Base-by-base conservation (phyloP, 1,140 invertebrate genomes). In the Musca domestica region DNA sequence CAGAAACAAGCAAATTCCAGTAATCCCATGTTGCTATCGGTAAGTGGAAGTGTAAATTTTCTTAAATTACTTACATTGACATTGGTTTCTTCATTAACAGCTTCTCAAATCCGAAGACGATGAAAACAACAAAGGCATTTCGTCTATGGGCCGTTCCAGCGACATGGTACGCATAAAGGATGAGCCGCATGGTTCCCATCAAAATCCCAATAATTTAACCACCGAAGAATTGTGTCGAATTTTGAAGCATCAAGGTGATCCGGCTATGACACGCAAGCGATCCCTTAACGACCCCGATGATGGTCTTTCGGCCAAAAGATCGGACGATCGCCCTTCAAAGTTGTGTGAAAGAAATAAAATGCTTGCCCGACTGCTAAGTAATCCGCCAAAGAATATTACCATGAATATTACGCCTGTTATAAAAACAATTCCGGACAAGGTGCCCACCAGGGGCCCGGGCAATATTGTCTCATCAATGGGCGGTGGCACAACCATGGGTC, bases 271-370 rank as follows among this genome's bases (percentile, higher is more conserved):
- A 69, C 85, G 90, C 75, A 90, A 92, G 81, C 85, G 91, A 81
- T 85, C 90, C 48, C 87, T 87, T 70, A 87, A 88, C 67, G 89
- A 91, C 65, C 83, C 85, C 2, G 88, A 89, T 58, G 83, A 89
- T 61, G 84, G 85, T 66, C 81, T 86, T 41, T 81, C 81, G 12
- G 84, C 82, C 64, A 87, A 88, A 77, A 81, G 87, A n/a, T 74
- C 76, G 2, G 80, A 80, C 64, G 78, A 80, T 56, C 84, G 85
- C 63, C 86, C 87, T 71, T 91, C 89, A 72, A 88, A 88, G 68
- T 83, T 93, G 4, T 91, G 90, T 81, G 88, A 92, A 78, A 91
- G 90, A 74, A 97, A 97, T 82, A 90, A 91, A 73, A 93, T 96
- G 88, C 84, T 96, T 69, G 93, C 93, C 12, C 89, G 89, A 52